These are phyloP conservation scores for Tiliqua scincoides DNA, from an alignment of 2,113 vertebrate genomes.

Conservation along the genomic window DNA sequence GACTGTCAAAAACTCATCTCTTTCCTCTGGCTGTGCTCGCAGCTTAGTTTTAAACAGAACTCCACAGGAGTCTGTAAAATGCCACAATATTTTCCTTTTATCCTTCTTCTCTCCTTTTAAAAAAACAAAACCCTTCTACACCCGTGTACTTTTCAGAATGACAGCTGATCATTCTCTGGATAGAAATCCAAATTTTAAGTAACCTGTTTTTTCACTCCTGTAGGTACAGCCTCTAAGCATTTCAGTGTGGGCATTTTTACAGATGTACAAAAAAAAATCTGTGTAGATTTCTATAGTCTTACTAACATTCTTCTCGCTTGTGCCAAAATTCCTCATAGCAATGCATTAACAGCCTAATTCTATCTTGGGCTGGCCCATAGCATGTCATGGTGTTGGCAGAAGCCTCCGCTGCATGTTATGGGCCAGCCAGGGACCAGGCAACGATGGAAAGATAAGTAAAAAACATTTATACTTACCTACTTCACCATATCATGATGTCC, in stretches of 20 bases:
- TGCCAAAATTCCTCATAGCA: too few species aligned
- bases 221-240: not conserved
- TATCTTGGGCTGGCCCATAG: too few species aligned
- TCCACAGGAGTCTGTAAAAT: slow-evolving; percentile 12
- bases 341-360: too few species aligned
- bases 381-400: too few species aligned
- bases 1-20: not conserved
- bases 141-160: not conserved
- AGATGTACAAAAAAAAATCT: not conserved
- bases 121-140: not conserved
- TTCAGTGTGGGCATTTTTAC: not conserved
- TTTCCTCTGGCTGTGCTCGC: not conserved
- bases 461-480: too few species aligned
- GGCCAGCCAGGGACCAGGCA: too few species aligned
- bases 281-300: too few species aligned
- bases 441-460: too few species aligned
- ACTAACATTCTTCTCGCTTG: too few species aligned
- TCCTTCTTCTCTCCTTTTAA: not conserved
- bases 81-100: not conserved
- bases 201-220: not conserved
- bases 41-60: not conserved
- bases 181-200: not conserved
- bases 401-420: too few species aligned
- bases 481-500: too few species aligned
- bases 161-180: not conserved